Evolutionary conservation across 1,140 invertebrate species (phyloP), one percentile per base, ranked within the genome.

Genomic region (Stenopsyche tienmushanensis): DNA sequence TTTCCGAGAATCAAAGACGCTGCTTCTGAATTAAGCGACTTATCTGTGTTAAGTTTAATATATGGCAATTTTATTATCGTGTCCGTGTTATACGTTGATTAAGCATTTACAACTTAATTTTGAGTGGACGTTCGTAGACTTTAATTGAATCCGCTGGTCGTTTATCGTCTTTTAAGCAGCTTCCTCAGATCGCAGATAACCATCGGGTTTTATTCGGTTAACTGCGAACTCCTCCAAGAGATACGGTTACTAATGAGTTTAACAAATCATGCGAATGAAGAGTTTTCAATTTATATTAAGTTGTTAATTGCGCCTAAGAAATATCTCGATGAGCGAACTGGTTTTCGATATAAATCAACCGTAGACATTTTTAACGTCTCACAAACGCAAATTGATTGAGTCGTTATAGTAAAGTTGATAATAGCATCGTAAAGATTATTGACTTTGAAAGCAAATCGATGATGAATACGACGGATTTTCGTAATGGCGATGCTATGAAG

Each of bases 241-340:
- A 15, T 34, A 8, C 39, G 9, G 1, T 7, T 3, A 18, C 52
- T 54, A 54, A 54, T 54, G 52, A 54, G 52, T 18, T 34, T 54
- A 34, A 54, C 52, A 54, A 34, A 54, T 54, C 52, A 54, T 54
- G 52, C 52, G 52, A 54, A 54, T 54, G n/a, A 25, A 29, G 49
- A 52, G 1, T 52, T 24, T 52, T 20, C 17, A 52, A 23, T 24
- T 9, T 29, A 34, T 54, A 54, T 54, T 54, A 25, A 54, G 52
- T 34, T 54, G 52, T 54, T 54, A 54, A 54, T 54, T 54, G 52
- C 24, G 52, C 39, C 52, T 54, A 54, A 25, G 24, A 25, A 34
- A 2, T 54, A 54, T 54, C 52, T 54, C 52, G 52, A 25, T 1
- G 13, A 17, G n/a, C 24, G 52, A 49, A 54, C 52, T 29, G 52